Conservation (phyloP, 2,888 invertebrate species). For the Meganola albula region DNA sequence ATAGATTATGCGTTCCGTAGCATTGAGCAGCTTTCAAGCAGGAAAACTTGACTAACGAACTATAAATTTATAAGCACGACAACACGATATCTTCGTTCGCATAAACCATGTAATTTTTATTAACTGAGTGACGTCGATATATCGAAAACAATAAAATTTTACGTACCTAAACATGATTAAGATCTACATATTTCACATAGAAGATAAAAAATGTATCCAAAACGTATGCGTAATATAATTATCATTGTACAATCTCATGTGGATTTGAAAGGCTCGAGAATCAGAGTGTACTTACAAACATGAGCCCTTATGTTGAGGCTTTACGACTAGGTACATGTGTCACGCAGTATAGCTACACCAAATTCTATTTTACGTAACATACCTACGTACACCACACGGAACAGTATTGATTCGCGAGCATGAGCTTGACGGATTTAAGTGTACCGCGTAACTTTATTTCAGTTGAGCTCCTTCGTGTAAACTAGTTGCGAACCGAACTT, state of each 20-base stretch:
- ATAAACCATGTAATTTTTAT: too few species aligned
- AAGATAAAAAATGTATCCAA: constrained; percentile 30
- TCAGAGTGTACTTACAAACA: constrained; percentile 19
- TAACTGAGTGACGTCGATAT: constrained; percentile 21
- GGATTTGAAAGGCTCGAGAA: constrained; percentile 32
- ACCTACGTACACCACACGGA: too few species aligned
- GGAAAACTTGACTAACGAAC: too few species aligned
- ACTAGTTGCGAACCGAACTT: constrained; percentile 12
- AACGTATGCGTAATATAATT: too few species aligned
- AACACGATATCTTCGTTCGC: constrained; percentile 15
- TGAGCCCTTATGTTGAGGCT: constrained; percentile 33
- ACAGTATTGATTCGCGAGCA: constrained; percentile 24
- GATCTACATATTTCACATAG: too few species aligned
- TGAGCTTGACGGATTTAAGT: constrained; percentile 22
- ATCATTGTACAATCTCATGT: constrained; percentile 43
- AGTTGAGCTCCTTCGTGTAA: constrained; percentile 3
- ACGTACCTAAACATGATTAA: constrained; percentile 21
- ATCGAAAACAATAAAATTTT: constrained; percentile 32
- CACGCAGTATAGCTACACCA: constrained; percentile 34
- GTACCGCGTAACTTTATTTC: constrained; percentile 12
- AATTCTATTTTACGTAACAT: constrained; percentile 32
- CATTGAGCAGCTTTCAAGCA: too few species aligned
- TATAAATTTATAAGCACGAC: too few species aligned
- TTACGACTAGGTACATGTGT: constrained; percentile 32
- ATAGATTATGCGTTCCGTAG: too few species aligned